Evolutionary conservation across 2,113 vertebrate species (phyloP).

Genomic region (Hydrolagus affinis): DNA sequence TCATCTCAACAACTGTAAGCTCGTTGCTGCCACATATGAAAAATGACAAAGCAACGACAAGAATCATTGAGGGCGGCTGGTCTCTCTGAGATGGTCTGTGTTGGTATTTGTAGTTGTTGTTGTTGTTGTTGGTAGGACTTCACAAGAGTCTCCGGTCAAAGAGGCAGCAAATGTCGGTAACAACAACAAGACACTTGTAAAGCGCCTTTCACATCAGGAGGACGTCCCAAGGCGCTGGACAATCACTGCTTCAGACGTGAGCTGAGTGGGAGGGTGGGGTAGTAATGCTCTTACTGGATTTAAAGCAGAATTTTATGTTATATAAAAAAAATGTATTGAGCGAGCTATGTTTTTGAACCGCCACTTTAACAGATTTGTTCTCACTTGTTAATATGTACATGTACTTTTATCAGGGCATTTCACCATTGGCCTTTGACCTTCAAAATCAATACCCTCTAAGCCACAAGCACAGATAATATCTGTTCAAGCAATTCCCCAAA

Average conservation of each 20-base stretch:
- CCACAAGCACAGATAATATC: conserved; percentile 11
- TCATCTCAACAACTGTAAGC: not conserved
- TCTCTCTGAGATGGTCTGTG: not conserved
- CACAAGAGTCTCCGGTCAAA: not conserved
- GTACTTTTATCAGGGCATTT: not conserved
- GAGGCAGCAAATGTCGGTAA: not conserved
- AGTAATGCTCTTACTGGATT: too few species aligned
- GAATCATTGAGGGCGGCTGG: not conserved
- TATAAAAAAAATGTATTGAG: not conserved
- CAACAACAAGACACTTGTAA: too few species aligned
- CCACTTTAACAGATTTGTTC: conserved; percentile 10
- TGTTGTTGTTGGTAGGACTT: not conserved
- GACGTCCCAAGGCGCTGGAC: too few species aligned
- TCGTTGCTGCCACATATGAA: not conserved
- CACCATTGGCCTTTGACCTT: conserved; percentile 7
- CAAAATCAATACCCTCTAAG: conserved; percentile 11
- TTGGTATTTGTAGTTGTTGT: too few species aligned
- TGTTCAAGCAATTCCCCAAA: not conserved
- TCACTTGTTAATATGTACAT: not conserved
- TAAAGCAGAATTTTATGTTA: too few species aligned
- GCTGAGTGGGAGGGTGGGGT: too few species aligned
- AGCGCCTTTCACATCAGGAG: too few species aligned
- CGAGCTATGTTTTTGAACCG: not conserved
- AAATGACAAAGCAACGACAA: not conserved
- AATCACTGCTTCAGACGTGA: too few species aligned